These are phyloP conservation scores for Ctenoplectra terminalis DNA, from an alignment of 1,140 invertebrate species.

Conservation along the genomic window DNA sequence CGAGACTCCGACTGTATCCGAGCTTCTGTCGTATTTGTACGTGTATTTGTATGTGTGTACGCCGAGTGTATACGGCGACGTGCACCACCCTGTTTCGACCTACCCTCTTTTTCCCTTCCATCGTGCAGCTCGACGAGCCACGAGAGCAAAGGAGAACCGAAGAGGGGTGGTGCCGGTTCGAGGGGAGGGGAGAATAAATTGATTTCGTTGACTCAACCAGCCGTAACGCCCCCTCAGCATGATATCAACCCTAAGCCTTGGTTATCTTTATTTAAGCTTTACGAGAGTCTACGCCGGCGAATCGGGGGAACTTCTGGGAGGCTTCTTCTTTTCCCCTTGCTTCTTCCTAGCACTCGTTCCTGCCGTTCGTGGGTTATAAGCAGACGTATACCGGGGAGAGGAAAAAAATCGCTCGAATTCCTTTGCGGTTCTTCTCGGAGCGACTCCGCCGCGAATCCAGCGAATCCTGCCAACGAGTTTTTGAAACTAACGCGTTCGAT, in stretches of 20 bases:
- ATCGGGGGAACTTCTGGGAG: constrained; percentile 67
- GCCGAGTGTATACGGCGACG: background rate
- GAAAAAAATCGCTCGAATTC: constrained; percentile 40
- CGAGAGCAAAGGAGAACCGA: constrained; percentile 49
- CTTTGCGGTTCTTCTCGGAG: background rate
- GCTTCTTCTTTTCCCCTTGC: constrained; percentile 40
- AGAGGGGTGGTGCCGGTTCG: constrained; percentile 56
- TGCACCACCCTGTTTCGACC: constrained; percentile 50
- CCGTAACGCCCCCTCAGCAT: constrained; percentile 81
- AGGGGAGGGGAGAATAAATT: constrained; percentile 81
- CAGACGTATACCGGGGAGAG: constrained; percentile 24
- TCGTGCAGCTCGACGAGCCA: constrained; percentile 35
- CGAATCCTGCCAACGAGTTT: background rate
- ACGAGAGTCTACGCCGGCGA: constrained; percentile 77
- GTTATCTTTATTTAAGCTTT: constrained; percentile 83
- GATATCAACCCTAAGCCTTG: constrained; percentile 81
- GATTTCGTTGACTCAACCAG: constrained; percentile 83
- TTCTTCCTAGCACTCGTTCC: background rate
- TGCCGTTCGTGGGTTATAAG: constrained; percentile 51
- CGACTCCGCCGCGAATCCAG: background rate
- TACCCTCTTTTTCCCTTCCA: constrained; percentile 65
- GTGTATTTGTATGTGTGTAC: background rate
- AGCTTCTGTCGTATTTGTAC: background rate
- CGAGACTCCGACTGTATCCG: background rate
- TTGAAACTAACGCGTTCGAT: background rate